phyloP scores from a whole-genome alignment of 2,113 vertebrate species.

The Cryptomyrus ogoouensis region DNA sequence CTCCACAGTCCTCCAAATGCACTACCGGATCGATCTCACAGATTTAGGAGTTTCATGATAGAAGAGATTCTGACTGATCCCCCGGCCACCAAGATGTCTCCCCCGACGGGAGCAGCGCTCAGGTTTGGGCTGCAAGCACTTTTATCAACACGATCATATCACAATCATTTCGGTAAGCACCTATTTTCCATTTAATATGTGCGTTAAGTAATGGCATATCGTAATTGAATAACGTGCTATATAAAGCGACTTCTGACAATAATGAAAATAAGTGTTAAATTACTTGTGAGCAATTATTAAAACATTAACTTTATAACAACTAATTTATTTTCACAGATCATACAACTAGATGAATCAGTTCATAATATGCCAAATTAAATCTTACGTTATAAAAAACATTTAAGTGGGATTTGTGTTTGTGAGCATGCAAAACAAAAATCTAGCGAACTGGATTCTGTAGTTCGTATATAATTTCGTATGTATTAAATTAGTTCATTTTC shows the following conservation, averaged over 20 bases:
- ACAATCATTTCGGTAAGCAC: slow-evolving; percentile 79
- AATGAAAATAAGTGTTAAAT: not conserved
- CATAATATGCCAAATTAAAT: not conserved
- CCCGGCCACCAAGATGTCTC: slow-evolving; percentile 70
- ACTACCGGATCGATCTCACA: slow-evolving; percentile 81
- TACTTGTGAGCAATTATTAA: not conserved
- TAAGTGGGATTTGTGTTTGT: not conserved
- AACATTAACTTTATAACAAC: not conserved
- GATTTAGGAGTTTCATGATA: slow-evolving; percentile 95
- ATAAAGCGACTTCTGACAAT: not conserved
- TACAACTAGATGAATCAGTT: not conserved
- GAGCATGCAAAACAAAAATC: not conserved
- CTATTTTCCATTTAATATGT: not conserved
- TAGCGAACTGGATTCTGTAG: not conserved
- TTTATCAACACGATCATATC: slow-evolving; percentile 80
- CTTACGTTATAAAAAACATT: not conserved
- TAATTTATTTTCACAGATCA: not conserved
- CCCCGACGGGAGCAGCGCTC: slow-evolving; percentile 76
- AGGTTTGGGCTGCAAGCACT: slow-evolving; percentile 92
- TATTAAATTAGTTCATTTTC: not conserved
- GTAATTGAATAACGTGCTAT: not conserved
- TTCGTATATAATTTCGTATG: not conserved
- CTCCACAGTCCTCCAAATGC: slow-evolving; percentile 74
- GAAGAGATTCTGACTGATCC: slow-evolving; percentile 93
- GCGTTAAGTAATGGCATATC: not conserved